Percentiles rank a stretch among this genome's conserved stretches.
Evolutionary conservation across 2,113 vertebrate species (phyloP).

Genomic region (Urocolius indicus): DNA sequence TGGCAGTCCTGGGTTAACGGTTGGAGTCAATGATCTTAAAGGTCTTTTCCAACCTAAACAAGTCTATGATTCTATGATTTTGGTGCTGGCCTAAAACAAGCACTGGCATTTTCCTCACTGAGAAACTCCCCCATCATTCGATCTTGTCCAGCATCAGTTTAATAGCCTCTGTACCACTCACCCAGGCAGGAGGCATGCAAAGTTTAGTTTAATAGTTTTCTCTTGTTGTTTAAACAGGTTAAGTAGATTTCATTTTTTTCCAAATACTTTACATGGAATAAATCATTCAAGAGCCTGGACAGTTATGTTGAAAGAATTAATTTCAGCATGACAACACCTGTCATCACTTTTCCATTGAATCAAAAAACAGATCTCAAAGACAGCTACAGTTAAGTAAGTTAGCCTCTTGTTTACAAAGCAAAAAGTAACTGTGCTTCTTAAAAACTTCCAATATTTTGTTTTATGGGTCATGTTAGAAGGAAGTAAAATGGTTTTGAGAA

Average conservation of each 20-base stretch:
- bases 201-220: conserved; percentile 53
- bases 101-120: neutral
- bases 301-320: conserved; percentile 62
- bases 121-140: neutral
- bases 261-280: conserved; percentile 60
- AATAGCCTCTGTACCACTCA: neutral
- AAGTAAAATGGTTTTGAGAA: conserved; percentile 12
- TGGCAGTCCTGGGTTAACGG: neutral
- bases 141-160: conserved; percentile 11
- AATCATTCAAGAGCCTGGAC: conserved; percentile 28
- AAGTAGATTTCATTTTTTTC: conserved; percentile 60
- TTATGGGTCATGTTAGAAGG: neutral
- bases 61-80: neutral
- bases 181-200: neutral
- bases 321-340: conserved; percentile 55
- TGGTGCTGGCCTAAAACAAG: neutral
- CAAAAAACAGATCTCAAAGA: conserved; percentile 31
- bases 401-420: conserved; percentile 33
- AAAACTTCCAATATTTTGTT: conserved; percentile 1
- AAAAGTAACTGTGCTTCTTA: conserved; percentile 4
- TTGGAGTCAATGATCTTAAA: neutral
- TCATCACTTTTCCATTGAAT: conserved; percentile 63
- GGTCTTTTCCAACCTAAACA: neutral
- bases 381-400: conserved; percentile 7
- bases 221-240: conserved; percentile 55